Evolutionary conservation across 2,888 invertebrate genomes (phyloP).

Genomic region (Tinea semifulvella): DNA sequence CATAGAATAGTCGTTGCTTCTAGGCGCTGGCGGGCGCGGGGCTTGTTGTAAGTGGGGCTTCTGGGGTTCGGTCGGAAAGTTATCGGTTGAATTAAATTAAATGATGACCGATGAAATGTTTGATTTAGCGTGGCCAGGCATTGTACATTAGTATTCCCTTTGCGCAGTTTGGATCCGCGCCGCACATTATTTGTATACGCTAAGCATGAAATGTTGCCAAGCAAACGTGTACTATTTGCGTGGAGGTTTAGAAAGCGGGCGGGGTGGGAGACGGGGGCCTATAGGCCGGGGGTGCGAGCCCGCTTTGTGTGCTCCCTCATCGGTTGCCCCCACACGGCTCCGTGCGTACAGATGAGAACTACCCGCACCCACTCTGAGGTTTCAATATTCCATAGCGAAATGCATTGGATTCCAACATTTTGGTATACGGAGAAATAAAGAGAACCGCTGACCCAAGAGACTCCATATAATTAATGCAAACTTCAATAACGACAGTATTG

Average conservation of each 20-base stretch:
- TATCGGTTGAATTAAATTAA: conserved; percentile 20
- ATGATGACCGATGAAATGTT: conserved; percentile 39
- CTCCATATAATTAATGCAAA: conserved; percentile 7
- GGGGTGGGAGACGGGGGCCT: conserved; percentile 26
- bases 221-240: conserved; percentile 65
- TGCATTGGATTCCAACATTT: conserved; percentile 58
- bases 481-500: not conserved
- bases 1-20: not conserved
- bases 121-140: conserved; percentile 36
- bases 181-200: conserved; percentile 64
- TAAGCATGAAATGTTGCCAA: conserved; percentile 67
- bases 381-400: conserved; percentile 61
- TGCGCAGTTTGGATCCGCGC: conserved; percentile 52
- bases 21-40: conserved; percentile 1
- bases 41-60: not conserved
- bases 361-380: conserved; percentile 50
- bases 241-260: conserved; percentile 62
- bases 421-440: conserved; percentile 29
- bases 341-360: conserved; percentile 52
- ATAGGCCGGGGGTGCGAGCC: conserved; percentile 27
- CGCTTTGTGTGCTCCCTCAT: conserved; percentile 27
- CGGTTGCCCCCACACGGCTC: conserved; percentile 32
- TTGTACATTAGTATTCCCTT: conserved; percentile 53
- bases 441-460: conserved; percentile 10
- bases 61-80: not conserved